These are phyloP conservation scores for Trachelus troglodyta DNA, from an alignment of 2,888 invertebrate genomes.

Conservation along the genomic window DNA sequence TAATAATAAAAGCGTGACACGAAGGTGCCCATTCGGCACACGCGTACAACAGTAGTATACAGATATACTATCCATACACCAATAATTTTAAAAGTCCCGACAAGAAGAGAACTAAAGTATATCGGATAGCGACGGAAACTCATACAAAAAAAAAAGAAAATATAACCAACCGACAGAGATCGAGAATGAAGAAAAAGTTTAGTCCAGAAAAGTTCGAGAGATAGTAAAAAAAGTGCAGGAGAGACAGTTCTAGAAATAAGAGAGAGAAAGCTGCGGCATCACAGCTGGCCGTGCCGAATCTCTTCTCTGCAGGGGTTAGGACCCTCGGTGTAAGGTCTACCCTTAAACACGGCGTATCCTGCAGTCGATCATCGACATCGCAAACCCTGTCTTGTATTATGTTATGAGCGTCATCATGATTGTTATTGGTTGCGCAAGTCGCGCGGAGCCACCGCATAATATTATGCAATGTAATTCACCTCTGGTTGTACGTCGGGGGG, in stretches of 20 bases:
- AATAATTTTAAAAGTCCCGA: no score
- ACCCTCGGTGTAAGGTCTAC: conserved; percentile 26
- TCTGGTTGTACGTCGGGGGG: not conserved
- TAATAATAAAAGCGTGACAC: conserved; percentile 36
- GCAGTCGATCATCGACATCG: conserved; percentile 39
- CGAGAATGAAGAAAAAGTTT: no score
- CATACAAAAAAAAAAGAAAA: no score
- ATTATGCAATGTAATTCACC: conserved; percentile 15
- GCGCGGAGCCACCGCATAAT: conserved; percentile 14
- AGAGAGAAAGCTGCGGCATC: conserved; percentile 34
- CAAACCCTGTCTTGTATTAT: conserved; percentile 39
- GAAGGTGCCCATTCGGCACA: conserved; percentile 33
- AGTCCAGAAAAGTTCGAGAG: conserved; percentile 8
- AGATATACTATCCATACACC: no score
- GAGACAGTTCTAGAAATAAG: not conserved
- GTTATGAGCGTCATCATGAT: conserved; percentile 35
- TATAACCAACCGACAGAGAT: no score
- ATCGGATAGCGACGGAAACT: no score
- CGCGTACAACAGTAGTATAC: conserved; percentile 25
- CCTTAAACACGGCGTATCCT: conserved; percentile 7
- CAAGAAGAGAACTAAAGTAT: no score
- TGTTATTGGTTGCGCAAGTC: conserved; percentile 34
- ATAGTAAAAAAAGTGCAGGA: not conserved
- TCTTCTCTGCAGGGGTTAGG: conserved; percentile 42
- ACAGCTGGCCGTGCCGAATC: conserved; percentile 65